A percentile compares a stretch with the other conserved stretches of the same genome.
Evolutionary conservation across 2,797 vertebrate genomes (phyloP).

Genomic region (Oreochromis mossambicus): DNA sequence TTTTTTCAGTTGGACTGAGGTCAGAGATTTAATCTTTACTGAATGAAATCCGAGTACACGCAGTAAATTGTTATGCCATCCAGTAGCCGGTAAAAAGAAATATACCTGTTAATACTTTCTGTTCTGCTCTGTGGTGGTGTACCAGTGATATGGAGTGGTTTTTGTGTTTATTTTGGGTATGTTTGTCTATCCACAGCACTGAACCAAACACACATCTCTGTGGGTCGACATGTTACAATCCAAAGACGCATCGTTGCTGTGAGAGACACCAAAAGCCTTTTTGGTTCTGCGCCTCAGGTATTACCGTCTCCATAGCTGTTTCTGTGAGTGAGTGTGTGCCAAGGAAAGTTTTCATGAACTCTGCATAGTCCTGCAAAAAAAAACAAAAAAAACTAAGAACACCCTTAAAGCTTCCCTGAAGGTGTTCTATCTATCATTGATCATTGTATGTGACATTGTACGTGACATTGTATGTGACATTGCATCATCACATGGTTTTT

Average conservation of each 20-base stretch:
- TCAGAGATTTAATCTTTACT: not conserved
- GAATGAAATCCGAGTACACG: not conserved
- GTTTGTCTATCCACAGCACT: not conserved
- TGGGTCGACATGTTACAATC: not conserved
- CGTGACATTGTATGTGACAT: not conserved
- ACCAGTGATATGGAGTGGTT: not conserved
- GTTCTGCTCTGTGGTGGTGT: not conserved
- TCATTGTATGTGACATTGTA: no score
- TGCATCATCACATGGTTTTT: not conserved
- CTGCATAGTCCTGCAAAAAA: not conserved
- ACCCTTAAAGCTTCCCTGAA: not conserved
- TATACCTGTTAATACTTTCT: not conserved
- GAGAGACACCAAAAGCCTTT: not conserved
- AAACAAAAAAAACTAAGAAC: not conserved
- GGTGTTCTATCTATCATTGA: not conserved
- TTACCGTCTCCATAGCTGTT: not conserved
- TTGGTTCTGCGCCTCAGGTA: not conserved
- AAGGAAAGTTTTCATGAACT: not conserved
- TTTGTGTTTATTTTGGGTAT: not conserved
- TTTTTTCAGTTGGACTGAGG: not conserved
- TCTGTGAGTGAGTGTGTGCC: not conserved
- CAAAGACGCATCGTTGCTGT: not conserved
- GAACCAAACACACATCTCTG: not conserved
- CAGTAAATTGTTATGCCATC: rapidly evolving
- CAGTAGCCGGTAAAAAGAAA: not conserved